Conservation (phyloP, 2,113 vertebrate genomes). For the Pseudolaguvia tuberculata region DNA sequence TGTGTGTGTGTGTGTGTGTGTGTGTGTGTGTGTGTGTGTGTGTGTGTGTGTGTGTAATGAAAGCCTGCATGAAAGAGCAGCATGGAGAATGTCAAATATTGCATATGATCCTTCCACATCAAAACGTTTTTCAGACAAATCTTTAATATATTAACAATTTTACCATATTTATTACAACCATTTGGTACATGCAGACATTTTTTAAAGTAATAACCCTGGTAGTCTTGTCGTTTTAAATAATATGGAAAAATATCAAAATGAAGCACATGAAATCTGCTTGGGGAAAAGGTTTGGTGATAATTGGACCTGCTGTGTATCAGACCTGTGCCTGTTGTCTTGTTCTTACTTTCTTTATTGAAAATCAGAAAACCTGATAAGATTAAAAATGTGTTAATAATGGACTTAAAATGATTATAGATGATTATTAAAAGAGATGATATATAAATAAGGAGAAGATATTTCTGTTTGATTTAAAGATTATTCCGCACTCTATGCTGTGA, state of each 20-base stretch:
- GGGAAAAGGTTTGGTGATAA: background rate
- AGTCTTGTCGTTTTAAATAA: background rate
- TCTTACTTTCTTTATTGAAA: constrained; percentile 65
- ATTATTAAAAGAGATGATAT: constrained; percentile 62
- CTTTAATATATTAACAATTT: background rate
- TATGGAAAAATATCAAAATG: background rate
- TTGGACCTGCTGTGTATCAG: constrained; percentile 6
- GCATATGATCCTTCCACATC: background rate
- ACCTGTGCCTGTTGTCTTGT: constrained; percentile 70
- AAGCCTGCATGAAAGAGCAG: background rate
- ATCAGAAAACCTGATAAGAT: constrained; percentile 63
- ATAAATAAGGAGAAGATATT: constrained; percentile 72
- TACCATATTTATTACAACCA: background rate
- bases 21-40: constrained; percentile 10
- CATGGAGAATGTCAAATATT: background rate
- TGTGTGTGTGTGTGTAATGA: background rate
- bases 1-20: no score
- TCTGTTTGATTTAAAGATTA: constrained; percentile 76
- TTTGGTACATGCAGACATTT: background rate
- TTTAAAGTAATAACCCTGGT: background rate
- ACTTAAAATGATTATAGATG: constrained; percentile 52
- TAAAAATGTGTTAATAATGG: constrained; percentile 64
- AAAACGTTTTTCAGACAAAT: no score
- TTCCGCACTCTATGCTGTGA: constrained; percentile 77
- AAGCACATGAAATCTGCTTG: constrained; percentile 17